Evolutionary conservation across 2,113 vertebrate genomes (phyloP).

Genomic region (Willisornis vidua): DNA sequence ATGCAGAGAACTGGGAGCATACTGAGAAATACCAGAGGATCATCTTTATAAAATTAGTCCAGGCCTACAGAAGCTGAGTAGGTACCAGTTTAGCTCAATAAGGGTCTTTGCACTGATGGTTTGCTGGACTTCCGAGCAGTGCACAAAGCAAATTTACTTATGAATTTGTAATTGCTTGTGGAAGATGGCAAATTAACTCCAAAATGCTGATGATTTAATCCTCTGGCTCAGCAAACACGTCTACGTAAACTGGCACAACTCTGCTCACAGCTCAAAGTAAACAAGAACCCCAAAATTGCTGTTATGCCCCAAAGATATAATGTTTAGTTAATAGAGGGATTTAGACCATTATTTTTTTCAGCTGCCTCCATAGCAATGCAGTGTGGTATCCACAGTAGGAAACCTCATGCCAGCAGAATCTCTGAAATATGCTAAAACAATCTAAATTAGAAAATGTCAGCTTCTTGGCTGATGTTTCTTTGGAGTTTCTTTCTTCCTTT

Average conservation of each 20-base stretch:
- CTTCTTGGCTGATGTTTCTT: constrained; percentile 30
- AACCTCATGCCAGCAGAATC: constrained; percentile 40
- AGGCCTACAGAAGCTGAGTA: background rate
- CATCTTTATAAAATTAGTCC: background rate
- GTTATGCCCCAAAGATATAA: background rate
- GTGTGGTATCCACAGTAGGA: constrained; percentile 7
- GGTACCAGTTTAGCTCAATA: background rate
- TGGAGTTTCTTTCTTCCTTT: constrained; percentile 65
- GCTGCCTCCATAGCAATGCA: constrained; percentile 37
- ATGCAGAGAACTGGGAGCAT: background rate
- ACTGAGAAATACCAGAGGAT: background rate
- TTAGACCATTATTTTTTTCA: background rate
- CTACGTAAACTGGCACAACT: background rate
- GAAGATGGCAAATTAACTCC: background rate
- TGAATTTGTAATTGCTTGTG: background rate
- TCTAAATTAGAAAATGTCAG: constrained; percentile 43
- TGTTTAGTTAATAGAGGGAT: background rate
- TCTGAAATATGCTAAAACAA: constrained; percentile 37
- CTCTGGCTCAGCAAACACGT: background rate
- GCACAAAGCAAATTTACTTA: background rate
- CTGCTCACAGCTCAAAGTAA: background rate
- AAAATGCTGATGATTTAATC: background rate
- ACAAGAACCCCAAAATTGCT: background rate
- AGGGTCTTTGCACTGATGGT: background rate
- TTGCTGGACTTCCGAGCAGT: background rate